Base-by-base conservation (phyloP, 1,140 invertebrate species). In the Agraylea sexmaculata region DNA sequence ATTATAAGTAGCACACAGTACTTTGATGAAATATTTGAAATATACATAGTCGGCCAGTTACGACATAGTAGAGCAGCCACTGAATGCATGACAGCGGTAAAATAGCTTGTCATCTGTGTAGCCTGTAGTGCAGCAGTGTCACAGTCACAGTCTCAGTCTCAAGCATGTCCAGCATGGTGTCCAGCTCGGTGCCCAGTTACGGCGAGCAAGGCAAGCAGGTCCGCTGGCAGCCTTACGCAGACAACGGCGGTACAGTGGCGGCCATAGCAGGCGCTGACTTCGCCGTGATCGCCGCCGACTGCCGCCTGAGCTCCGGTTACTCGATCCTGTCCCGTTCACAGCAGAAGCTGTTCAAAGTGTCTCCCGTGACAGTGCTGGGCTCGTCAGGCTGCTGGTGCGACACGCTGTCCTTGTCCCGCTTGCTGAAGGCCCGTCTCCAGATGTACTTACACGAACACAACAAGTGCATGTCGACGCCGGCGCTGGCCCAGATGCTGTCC, bases 381-480 rank as follows among this genome's bases (percentile, higher is more conserved):
- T 80, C 76, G 40, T 78, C 84, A 39, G 95, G 95, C 22, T 98
- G 95, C 63, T 96, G 96, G 88, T 94, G 92, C 53, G 95, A 99
- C 69, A 85, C 87, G n/a, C 66, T 98, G 2, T 91, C 92, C 15
- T 68, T 99, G 4, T 90, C 86, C 4, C 76, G 87, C 49, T 68
- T 93, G 39, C 58, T 99, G 19, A 66, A 82, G 47, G 84, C 90
- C 43, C 75, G 89, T 44, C 79, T 96, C 74, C 70, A 95, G 76
- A 90, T 93, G 77, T 99, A 97, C 55, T 72, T 85, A 45, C 88
- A 98, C 61, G 88, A 96, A 40, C 93, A 99, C 63, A 80, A 91
- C 52, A 92, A 91, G 59, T 69, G 76, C 3, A 98, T 99, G 89
- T 73, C 81, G 2, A 93, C 93, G 1, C 73, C 80, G 43, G 91